phyloP scores from a whole-genome alignment of 2,797 vertebrate genomes.

The Passerculus sandwichensis region DNA sequence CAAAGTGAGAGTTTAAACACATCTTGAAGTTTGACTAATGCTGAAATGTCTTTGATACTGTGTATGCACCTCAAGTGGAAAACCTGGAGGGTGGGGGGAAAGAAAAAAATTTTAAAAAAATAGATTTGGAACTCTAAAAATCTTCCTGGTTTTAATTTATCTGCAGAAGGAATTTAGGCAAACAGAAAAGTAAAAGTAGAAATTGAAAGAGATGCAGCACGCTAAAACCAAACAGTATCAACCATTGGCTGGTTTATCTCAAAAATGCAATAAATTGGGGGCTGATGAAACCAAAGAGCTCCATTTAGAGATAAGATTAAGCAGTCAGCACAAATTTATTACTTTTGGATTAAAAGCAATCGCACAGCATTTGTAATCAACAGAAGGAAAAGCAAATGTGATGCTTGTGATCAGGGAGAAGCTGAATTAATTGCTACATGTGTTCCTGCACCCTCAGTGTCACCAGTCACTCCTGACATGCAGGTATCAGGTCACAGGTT shows the following conservation, averaged over 20 bases:
- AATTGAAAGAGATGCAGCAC: neutral
- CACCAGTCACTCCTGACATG: neutral
- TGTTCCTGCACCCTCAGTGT: neutral
- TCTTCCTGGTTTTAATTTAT: neutral
- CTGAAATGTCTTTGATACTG: neutral
- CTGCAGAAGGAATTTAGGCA: neutral
- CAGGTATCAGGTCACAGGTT: neutral
- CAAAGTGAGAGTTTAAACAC: neutral
- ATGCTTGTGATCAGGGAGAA: neutral
- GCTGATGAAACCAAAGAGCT: slow-evolving; percentile 28
- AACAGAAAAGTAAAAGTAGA: neutral
- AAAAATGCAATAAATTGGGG: neutral
- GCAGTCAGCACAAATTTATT: slow-evolving; percentile 34
- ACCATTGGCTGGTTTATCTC: slow-evolving; percentile 9
- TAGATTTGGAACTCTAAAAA: neutral
- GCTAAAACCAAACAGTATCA: neutral
- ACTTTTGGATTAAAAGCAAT: slow-evolving; percentile 44
- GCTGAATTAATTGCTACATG: neutral
- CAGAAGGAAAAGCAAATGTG: neutral
- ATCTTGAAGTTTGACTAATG: neutral
- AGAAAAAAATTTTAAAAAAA: neutral
- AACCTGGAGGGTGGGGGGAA: accelerated
- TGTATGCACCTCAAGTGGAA: neutral
- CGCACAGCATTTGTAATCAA: neutral
- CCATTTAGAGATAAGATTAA: slow-evolving; percentile 42